phyloP scores from a whole-genome alignment of 2,797 vertebrate genomes.

The Simalia tracyae region DNA sequence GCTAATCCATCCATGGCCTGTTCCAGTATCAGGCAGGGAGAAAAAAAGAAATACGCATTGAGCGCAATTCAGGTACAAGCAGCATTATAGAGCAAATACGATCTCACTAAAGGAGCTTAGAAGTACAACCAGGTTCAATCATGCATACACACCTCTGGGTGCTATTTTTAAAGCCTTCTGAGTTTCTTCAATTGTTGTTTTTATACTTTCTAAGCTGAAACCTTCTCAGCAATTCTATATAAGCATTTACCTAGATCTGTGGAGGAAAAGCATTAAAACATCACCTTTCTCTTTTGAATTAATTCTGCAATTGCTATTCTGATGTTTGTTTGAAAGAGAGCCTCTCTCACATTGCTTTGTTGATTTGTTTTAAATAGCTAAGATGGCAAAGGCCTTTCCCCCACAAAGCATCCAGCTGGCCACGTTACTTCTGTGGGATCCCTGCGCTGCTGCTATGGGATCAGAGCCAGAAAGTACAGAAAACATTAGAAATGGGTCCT shows the following conservation, averaged over 20 bases:
- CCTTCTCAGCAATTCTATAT: background rate
- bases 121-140: background rate
- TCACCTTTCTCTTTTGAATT: background rate
- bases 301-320: background rate
- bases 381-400: background rate
- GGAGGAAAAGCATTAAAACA: background rate
- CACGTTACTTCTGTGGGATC: background rate
- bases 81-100: background rate
- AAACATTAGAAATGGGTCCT: background rate
- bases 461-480: background rate
- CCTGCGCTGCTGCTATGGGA: background rate
- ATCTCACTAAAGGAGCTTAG: background rate
- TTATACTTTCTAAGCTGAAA: background rate
- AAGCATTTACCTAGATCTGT: background rate
- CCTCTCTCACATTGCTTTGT: background rate
- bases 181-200: background rate
- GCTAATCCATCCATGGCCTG: too few relatives aligned
- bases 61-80: too few relatives aligned
- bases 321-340: background rate
- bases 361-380: background rate
- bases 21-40: too few relatives aligned
- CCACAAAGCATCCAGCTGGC: background rate
- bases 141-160: background rate
- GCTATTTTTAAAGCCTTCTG: background rate
- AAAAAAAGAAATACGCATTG: too few relatives aligned